These are phyloP conservation scores for Metacarcinus magister DNA, from an alignment of 2,888 invertebrate genomes.

Conservation along the genomic window DNA sequence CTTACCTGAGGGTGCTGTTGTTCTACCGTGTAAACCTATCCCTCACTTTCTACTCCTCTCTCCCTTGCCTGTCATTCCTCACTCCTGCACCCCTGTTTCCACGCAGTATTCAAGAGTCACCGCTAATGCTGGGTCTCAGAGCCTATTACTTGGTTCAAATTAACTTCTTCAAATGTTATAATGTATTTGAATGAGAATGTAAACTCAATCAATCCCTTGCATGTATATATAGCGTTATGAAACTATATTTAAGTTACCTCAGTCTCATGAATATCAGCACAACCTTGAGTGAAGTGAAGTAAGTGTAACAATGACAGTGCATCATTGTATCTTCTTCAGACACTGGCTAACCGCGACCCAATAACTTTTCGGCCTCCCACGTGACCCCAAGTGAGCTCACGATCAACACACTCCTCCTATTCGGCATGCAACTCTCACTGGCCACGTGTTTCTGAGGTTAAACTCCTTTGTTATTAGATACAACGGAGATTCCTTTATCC, in stretches of 20 bases:
- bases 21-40: neutral
- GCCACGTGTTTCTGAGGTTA: neutral
- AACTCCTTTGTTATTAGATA: neutral
- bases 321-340: constrained; percentile 3
- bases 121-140: neutral
- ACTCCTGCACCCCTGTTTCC: neutral
- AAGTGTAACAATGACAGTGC: neutral
- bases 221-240: neutral
- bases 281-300: neutral
- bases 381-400: neutral
- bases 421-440: neutral
- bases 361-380: neutral
- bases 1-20: neutral
- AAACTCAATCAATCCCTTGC: too few relatives aligned
- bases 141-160: neutral
- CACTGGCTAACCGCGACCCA: neutral
- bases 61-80: neutral
- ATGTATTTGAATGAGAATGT: too few relatives aligned
- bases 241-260: neutral
- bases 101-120: neutral
- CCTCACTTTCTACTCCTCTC: neutral
- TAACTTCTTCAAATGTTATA: neutral
- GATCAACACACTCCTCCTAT: neutral
- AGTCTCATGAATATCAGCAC: neutral
- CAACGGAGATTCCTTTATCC: too few relatives aligned